phyloP scores from a whole-genome alignment of 2,113 vertebrate genomes.

The Eulemur rufifrons region DNA sequence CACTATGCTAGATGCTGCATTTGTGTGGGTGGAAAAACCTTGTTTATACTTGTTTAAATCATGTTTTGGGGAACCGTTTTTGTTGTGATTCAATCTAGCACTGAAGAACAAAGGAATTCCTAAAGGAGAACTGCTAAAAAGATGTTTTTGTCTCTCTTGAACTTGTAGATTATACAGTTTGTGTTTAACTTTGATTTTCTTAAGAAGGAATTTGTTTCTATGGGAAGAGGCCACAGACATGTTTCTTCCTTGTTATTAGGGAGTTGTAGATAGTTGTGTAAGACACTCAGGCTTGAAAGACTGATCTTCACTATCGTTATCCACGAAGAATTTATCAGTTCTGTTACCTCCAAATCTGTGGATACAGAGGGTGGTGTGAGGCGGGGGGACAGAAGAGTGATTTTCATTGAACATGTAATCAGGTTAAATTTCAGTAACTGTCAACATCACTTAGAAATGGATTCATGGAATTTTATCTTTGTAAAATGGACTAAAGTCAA shows the following conservation, averaged over 20 bases:
- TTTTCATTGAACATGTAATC: slow-evolving; percentile 64
- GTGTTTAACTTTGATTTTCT: slow-evolving; percentile 5
- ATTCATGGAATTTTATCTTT: slow-evolving; percentile 43
- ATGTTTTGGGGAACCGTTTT: not conserved
- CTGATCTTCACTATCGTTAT: not conserved
- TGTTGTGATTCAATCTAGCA: not conserved
- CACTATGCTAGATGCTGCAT: not conserved
- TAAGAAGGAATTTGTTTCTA: not conserved
- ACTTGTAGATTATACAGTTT: not conserved
- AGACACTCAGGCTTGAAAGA: not conserved
- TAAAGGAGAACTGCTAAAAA: not conserved
- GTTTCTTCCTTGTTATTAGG: not conserved
- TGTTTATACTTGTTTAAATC: not conserved
- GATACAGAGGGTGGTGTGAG: not conserved
- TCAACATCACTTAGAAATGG: slow-evolving; percentile 56
- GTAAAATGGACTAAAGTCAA: slow-evolving; percentile 49
- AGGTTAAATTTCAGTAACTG: slow-evolving; percentile 56
- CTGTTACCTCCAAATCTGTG: not conserved
- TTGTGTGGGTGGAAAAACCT: not conserved
- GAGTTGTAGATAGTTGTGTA: not conserved
- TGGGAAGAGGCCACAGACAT: not conserved
- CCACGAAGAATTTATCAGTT: slow-evolving; percentile 11
- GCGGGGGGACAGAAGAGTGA: not conserved
- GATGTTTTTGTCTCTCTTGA: not conserved
- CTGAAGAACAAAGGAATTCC: not conserved